Evolutionary conservation across 2,888 invertebrate species (phyloP), one percentile per base, ranked within the genome.

Genomic region (Pristionchus mayeri): DNA sequence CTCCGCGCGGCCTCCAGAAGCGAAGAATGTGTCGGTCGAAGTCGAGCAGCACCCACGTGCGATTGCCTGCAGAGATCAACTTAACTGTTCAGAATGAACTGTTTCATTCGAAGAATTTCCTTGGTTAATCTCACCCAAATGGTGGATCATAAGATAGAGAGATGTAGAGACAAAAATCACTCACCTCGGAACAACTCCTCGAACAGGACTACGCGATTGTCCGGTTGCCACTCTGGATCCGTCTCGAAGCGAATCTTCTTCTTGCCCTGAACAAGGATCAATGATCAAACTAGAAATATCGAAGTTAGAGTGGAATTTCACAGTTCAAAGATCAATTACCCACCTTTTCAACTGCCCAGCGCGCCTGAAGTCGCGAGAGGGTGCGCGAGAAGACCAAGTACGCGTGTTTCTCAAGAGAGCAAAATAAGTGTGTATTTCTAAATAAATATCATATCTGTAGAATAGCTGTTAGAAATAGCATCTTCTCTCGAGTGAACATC

Each of bases 201-300:
- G 85, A 92, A 92, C 6, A 92, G 87, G 16, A 92, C 92, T 11
- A 92, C 92, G 57, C 91, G 86, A 85, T 90, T 90, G 85, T 91
- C 91, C 11, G 92, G 91, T 80, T 92, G 91, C 92, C 92, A 92
- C 84, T 92, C 92, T 13, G 91, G 90, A 84, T 92, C 92, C 24
- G 89, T 90, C 82, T 92, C 91, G 75, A 90, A 91, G n/a, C 90
- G 81, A 16, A 60, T 81, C 57, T 50, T 78, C 60, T 84, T 76
- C 63, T 78, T 78, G 76, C 76, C 76, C 76, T 83, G 63, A 37
- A 6, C n/a, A 71, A 24, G 24, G 71, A 44, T 71, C 44, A 71
- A 71, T 9, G 44, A 44, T 24, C n/a, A 71, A 40, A 71, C 3
- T 7, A n/a, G 0, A 40, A 34, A 71, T 16, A 7, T 16, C n/a